Base-by-base conservation (phyloP, 2,888 invertebrate species). In the Eulithis testata region DNA sequence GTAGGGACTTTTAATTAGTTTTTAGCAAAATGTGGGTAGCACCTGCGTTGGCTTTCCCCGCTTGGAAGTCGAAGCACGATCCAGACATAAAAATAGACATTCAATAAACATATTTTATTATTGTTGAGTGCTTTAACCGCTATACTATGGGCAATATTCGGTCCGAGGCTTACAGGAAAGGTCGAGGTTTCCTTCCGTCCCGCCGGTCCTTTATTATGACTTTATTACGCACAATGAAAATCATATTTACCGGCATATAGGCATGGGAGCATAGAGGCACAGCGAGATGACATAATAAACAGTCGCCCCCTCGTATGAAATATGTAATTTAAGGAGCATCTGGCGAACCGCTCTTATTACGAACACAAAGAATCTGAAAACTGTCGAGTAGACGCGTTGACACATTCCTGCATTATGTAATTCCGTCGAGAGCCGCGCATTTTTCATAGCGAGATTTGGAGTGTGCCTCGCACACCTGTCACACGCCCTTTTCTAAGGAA, bases 151-250 rank as follows among this genome's bases (percentile, higher is more conserved):
- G 70, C 65, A 68, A 74, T 77, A 78, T 76, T 73, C 73, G 73
- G 75, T 71, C 73, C 75, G 75, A 67, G 57, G 75, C 79, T 80
- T 76, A 75, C 86, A 84, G 87, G 86, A 86, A 88, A 82, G 88
- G 89, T 81, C 86, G 82, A 74, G 75, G 80, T 76, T 85, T 86
- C 85, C 88, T 87, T 87, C 88, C 88, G 86, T 84, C 85, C 85
- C 85, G 71, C 74, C 75, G 72, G 76, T 78, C 78, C 78, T 79
- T 85, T 86, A 85, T 89, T 87, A 85, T 78, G 82, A 85, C 88
- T 89, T 89, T 88, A 90, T 88, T 89, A 87, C 84, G 75, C 74
- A 88, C 86, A 89, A 87, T 89, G 86, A 86, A 86, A 88, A 88
- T 88, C 88, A 88, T 90, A 89, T 88, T 88, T 87, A 87, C 86